These are phyloP conservation scores for Leptinotarsa haldemani DNA, from an alignment of 2,888 invertebrate species.

Conservation along the genomic window DNA sequence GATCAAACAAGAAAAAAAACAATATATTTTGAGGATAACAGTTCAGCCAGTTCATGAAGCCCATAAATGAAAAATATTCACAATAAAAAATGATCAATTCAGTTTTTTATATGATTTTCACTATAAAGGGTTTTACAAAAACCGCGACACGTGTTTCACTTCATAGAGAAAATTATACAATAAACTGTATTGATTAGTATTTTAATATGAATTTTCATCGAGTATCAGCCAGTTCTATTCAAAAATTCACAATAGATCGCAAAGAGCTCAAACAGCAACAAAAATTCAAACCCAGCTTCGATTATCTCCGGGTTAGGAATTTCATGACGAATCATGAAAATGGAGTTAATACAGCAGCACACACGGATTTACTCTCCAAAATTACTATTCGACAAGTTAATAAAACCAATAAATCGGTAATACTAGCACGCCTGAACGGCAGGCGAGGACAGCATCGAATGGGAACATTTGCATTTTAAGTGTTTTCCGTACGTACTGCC, in stretches of 20 bases:
- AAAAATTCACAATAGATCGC: background rate
- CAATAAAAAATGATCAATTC: too few species aligned
- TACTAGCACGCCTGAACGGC: constrained; percentile 51
- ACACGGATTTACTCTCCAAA: constrained; percentile 47
- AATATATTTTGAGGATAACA: too few species aligned
- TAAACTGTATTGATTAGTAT: too few species aligned
- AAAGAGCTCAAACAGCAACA: background rate
- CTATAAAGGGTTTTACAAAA: too few species aligned
- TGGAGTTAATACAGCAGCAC: constrained; percentile 21
- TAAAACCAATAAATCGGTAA: constrained; percentile 59
- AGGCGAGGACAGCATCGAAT: constrained; percentile 54
- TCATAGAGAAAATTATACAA: too few species aligned
- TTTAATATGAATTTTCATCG: too few species aligned
- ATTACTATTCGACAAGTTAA: constrained; percentile 52
- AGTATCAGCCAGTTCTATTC: too few species aligned
- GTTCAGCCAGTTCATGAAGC: too few species aligned
- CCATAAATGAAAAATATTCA: too few species aligned
- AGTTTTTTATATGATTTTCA: too few species aligned
- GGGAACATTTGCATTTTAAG: constrained; percentile 65
- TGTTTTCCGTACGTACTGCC: constrained; percentile 62
- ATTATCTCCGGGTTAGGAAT: background rate
- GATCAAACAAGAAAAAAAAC: too few species aligned
- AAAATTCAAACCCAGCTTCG: background rate
- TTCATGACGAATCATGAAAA: constrained; percentile 21
- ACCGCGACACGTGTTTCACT: too few species aligned